Percentiles rank a stretch among this genome's conserved stretches.
Conservation (phyloP, 2,113 vertebrate genomes). For the Motacilla alba region DNA sequence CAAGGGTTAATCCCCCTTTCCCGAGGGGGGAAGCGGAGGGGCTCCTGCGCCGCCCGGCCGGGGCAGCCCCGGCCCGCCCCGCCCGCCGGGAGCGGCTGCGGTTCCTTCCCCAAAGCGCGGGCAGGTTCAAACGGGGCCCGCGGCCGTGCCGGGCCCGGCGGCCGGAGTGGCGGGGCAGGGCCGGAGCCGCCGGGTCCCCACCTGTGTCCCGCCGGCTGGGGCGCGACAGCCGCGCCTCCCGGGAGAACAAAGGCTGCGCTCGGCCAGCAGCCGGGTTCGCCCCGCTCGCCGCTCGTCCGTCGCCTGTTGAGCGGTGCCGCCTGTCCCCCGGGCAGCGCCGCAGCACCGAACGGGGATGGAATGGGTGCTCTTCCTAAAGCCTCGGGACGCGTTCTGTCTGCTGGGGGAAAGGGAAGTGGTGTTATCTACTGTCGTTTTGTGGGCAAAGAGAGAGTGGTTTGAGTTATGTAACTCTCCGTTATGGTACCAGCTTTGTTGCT, state of each 20-base stretch:
- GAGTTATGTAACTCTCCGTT: neutral
- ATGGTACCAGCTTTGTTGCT: neutral
- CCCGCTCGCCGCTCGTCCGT: rapidly evolving
- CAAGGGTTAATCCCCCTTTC: neutral
- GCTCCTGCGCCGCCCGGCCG: neutral
- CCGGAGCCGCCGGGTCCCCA: too few relatives aligned
- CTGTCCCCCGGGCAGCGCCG: neutral
- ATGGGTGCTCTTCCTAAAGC: neutral
- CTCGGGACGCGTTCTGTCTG: neutral
- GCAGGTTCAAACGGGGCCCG: neutral
- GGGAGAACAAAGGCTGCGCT: neutral
- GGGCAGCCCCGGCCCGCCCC: neutral
- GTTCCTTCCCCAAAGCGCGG: neutral
- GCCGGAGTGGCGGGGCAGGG: neutral
- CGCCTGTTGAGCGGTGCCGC: neutral
- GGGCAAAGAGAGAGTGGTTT: neutral
- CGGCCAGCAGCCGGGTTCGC: neutral
- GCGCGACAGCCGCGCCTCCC: neutral
- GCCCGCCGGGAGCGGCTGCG: too few relatives aligned
- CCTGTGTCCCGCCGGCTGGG: neutral
- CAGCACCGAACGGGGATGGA: neutral
- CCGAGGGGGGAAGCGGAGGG: neutral
- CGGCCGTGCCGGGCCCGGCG: neutral
- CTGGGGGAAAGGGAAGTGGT: neutral
- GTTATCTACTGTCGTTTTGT: neutral